A percentile compares a stretch with the other conserved stretches of the same genome.
Evolutionary conservation across 1,140 invertebrate genomes (phyloP).

Genomic region (Tribolium castaneum): DNA sequence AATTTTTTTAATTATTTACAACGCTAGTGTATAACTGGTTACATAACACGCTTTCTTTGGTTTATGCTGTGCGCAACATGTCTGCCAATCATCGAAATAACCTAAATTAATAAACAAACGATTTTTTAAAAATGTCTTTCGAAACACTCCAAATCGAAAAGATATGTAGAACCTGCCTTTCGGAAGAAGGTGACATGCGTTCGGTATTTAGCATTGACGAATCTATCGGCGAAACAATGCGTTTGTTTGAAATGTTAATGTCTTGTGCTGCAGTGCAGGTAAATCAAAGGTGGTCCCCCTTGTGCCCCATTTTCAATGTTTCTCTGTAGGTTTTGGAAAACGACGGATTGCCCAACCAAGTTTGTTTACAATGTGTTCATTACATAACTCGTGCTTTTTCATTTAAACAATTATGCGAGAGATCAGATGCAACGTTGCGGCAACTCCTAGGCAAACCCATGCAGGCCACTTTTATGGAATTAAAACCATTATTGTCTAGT

Average conservation of each 20-base stretch:
- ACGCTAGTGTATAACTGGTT: conserved; percentile 6
- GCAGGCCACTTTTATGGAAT: conserved; percentile 36
- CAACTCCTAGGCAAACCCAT: conserved; percentile 49
- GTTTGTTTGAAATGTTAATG: conserved; percentile 55
- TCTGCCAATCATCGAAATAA: conserved; percentile 6
- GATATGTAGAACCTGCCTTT: conserved; percentile 58
- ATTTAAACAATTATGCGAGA: conserved; percentile 64
- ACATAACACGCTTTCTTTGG: background rate
- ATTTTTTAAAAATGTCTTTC: conserved; percentile 45
- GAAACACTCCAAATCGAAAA: conserved; percentile 53
- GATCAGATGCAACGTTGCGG: conserved; percentile 61
- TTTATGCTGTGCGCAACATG: background rate
- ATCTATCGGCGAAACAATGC: conserved; percentile 46
- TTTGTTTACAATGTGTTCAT: conserved; percentile 63
- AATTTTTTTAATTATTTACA: background rate
- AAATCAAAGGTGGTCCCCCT: background rate
- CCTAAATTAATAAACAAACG: conserved; percentile 4
- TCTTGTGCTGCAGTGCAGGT: conserved; percentile 50
- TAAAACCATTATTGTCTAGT: conserved; percentile 17
- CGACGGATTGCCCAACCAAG: conserved; percentile 63
- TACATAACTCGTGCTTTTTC: conserved; percentile 62
- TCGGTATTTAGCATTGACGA: conserved; percentile 54
- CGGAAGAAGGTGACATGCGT: conserved; percentile 49
- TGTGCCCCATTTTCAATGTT: background rate
- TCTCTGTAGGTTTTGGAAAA: conserved; percentile 61